Evolutionary conservation across 2,888 invertebrate species (phyloP).

Genomic region (Lepas anatifera): DNA sequence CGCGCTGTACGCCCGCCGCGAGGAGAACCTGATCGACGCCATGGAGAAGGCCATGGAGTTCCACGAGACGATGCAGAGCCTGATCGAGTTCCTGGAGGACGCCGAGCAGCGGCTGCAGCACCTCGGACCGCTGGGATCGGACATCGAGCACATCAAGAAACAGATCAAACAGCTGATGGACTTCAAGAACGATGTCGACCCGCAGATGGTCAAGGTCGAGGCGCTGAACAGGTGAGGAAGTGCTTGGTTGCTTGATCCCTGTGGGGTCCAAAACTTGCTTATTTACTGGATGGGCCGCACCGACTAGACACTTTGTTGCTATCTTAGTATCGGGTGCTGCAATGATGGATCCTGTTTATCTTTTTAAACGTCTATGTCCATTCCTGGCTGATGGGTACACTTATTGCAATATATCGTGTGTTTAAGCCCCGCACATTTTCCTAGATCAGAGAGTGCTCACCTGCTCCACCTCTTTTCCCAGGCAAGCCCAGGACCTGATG

Average conservation of each 20-base stretch:
- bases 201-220: conserved; percentile 95
- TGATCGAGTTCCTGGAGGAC: conserved; percentile 74
- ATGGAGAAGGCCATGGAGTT: conserved; percentile 90
- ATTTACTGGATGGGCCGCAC: too few species aligned
- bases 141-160: conserved; percentile 85
- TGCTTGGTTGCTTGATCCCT: too few species aligned
- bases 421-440: too few species aligned
- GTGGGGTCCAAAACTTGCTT: too few species aligned
- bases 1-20: conserved; percentile 75
- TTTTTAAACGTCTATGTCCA: too few species aligned
- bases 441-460: too few species aligned
- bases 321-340: too few species aligned
- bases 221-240: conserved; percentile 82
- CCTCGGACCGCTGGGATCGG: conserved; percentile 83
- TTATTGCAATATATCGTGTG: too few species aligned
- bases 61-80: conserved; percentile 80
- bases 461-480: conserved; percentile 32
- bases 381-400: too few species aligned
- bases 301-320: too few species aligned
- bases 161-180: conserved; percentile 84
- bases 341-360: too few species aligned
- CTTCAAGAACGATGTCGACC: conserved; percentile 93
- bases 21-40: conserved; percentile 88
- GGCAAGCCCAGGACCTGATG: conserved; percentile 90
- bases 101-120: conserved; percentile 76